A percentile compares a stretch with the other conserved stretches of the same genome.
phyloP scores from a whole-genome alignment of 2,113 vertebrate species.

The Turnix velox region DNA sequence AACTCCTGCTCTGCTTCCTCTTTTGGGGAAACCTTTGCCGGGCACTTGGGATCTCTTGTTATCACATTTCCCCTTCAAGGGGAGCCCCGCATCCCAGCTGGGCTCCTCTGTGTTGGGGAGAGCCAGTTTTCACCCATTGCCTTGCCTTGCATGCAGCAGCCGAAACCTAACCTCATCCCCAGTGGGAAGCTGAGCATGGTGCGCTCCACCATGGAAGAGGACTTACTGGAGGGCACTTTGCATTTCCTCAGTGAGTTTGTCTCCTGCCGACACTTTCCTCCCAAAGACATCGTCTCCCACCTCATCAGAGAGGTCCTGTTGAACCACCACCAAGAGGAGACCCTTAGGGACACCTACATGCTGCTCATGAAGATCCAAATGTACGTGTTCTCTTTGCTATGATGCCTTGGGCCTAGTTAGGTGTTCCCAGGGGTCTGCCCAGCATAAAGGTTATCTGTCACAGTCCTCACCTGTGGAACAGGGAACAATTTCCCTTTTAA shows the following conservation, averaged over 20 bases:
- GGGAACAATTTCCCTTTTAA: neutral
- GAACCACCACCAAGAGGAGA: slow-evolving; percentile 61
- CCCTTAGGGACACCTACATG: slow-evolving; percentile 82
- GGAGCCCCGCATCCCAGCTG: neutral
- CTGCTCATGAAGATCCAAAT: slow-evolving; percentile 90
- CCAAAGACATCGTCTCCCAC: slow-evolving; percentile 78
- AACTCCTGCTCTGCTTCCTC: neutral
- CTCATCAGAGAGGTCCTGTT: slow-evolving; percentile 83
- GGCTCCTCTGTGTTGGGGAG: neutral
- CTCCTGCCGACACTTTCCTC: slow-evolving; percentile 78
- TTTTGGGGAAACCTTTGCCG: neutral
- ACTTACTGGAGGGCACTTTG: slow-evolving; percentile 82
- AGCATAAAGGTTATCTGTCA: neutral
- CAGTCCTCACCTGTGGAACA: neutral
- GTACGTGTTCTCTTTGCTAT: slow-evolving; percentile 63
- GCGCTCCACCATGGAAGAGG: slow-evolving; percentile 85
- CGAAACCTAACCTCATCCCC: slow-evolving; percentile 74
- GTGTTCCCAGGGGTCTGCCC: neutral
- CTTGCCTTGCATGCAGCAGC: slow-evolving; percentile 42
- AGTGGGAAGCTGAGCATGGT: slow-evolving; percentile 83
- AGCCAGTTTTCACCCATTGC: neutral
- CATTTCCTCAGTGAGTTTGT: slow-evolving; percentile 88
- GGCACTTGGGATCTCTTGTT: neutral
- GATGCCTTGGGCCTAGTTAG: neutral
- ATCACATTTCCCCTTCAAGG: neutral